Percentiles rank a stretch among this genome's conserved stretches.
Conservation (phyloP, 2,797 vertebrate species). For the Aselliscus stoliczkanus region DNA sequence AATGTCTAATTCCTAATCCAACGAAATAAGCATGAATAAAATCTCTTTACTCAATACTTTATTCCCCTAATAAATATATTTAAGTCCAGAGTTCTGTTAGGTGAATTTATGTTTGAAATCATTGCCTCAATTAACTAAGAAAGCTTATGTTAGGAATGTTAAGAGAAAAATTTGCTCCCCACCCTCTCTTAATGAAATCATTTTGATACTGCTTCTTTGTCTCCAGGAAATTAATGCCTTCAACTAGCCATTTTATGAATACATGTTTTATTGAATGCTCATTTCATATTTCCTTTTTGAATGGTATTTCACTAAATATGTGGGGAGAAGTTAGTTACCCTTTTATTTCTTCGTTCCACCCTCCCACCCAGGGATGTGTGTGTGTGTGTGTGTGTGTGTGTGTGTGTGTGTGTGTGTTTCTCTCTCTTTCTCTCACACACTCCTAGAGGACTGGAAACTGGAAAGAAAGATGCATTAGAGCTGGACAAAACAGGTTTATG, state of each 20-base stretch:
- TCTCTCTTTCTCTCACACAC: background rate
- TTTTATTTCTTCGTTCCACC: background rate
- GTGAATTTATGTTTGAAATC: slow-evolving; percentile 23
- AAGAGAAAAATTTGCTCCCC: background rate
- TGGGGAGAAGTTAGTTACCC: background rate
- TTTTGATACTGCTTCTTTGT: background rate
- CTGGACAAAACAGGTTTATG: background rate
- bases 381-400: too few relatives aligned
- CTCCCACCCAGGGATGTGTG: background rate
- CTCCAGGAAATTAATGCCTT: background rate
- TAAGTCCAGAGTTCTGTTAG: background rate
- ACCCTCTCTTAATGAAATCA: background rate
- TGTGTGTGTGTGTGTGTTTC: too few relatives aligned
- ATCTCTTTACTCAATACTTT: background rate
- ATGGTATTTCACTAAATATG: background rate
- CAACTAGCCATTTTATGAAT: background rate
- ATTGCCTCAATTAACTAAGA: slow-evolving; percentile 6
- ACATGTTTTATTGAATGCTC: background rate
- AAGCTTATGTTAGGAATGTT: slow-evolving; percentile 1
- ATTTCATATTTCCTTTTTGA: background rate
- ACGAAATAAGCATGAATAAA: background rate
- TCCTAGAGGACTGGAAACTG: background rate
- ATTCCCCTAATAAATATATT: background rate
- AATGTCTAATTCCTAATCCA: background rate
- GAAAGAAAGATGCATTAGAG: background rate